Conservation (phyloP, 2,797 vertebrate genomes). For the Arrhamphus sclerolepis region DNA sequence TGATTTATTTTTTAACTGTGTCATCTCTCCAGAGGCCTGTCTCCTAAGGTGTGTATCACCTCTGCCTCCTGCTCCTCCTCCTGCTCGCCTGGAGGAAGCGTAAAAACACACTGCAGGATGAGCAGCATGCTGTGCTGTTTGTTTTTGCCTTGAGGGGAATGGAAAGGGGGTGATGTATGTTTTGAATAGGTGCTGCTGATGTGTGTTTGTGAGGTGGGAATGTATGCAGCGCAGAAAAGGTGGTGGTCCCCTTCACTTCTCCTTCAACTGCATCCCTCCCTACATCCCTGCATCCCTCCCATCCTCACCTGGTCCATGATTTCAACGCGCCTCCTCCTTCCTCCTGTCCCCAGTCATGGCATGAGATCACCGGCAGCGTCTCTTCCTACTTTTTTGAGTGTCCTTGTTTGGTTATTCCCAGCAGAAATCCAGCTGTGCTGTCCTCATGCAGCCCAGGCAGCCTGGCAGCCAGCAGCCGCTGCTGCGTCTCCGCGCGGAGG, state of each 20-base stretch:
- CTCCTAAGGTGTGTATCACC: constrained; percentile 40
- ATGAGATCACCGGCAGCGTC: constrained; percentile 41
- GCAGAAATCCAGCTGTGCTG: constrained; percentile 34
- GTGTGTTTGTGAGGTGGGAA: constrained; percentile 48
- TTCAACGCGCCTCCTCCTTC: constrained; percentile 73
- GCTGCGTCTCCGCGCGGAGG: constrained; percentile 56
- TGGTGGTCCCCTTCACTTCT: constrained; percentile 48
- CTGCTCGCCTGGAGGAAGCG: constrained; percentile 5
- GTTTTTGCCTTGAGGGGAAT: constrained; percentile 38
- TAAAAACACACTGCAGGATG: constrained; percentile 17
- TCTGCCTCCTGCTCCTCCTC: neutral
- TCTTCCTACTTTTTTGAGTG: constrained; percentile 9
- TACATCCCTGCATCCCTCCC: constrained; percentile 32
- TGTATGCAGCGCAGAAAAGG: constrained; percentile 23
- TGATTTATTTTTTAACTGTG: constrained; percentile 45
- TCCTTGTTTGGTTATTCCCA: constrained; percentile 51
- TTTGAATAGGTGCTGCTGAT: constrained; percentile 27
- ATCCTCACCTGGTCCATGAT: constrained; percentile 85
- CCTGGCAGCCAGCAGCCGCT: constrained; percentile 46
- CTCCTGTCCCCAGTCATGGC: constrained; percentile 76
- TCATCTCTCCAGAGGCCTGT: constrained; percentile 51
- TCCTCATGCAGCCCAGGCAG: constrained; percentile 63
- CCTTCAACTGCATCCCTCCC: constrained; percentile 25
- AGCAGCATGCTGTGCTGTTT: constrained; percentile 52
- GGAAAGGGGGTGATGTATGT: constrained; percentile 48